Base-by-base conservation (phyloP, 2,888 invertebrate genomes). In the Spatulosminthurus flaviceps region DNA sequence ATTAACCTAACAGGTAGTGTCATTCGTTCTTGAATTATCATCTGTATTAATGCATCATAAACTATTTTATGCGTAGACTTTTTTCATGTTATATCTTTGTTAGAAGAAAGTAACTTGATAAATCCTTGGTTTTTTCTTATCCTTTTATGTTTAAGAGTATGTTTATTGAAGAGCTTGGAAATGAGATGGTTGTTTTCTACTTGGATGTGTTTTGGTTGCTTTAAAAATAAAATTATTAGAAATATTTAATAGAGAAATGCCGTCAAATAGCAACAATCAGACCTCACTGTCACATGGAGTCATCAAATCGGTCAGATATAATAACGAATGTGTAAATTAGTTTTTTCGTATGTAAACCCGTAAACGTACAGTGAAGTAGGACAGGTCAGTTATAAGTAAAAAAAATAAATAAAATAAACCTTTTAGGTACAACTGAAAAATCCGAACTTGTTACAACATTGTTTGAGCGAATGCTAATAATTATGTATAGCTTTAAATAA, bases 241-340 rank as follows among this genome's bases (percentile, higher is more conserved):
- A 19, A 19, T 19, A 51, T 51, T 13, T 4, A 11, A 13, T 19
- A 2, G n/a, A 51, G 16, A 51, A 4, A 19, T 51, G 16, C n/a
- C 16, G 16, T n/a, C 51, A 13, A 51, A 11, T 11, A 51, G 51
- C 16, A 19, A 2, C 19, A 13, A 51, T 2, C 5, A 19, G n/a
- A 51, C 51, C 51, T 51, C 51, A n/a, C 51, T 51, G 51, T 51
- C 51, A 51, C 51, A 51, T 51, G 51, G 51, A 51, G 51, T 51
- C 51, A 51, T 51, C 51, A 51, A 19, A 51, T 19, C 16, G 16
- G 1, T 51, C 51, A 13, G 51, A 51, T n/a, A n/a, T n/a, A n/a
- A n/a, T 51, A 51, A 51, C 51, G 51, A 51, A 51, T n/a, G 51
- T 51, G n/a, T 34, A 51, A 9, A 51, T 51, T 51, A 51, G 19